Base-by-base conservation (phyloP, 2,888 invertebrate species). In the Trichogramma dendrolimi region DNA sequence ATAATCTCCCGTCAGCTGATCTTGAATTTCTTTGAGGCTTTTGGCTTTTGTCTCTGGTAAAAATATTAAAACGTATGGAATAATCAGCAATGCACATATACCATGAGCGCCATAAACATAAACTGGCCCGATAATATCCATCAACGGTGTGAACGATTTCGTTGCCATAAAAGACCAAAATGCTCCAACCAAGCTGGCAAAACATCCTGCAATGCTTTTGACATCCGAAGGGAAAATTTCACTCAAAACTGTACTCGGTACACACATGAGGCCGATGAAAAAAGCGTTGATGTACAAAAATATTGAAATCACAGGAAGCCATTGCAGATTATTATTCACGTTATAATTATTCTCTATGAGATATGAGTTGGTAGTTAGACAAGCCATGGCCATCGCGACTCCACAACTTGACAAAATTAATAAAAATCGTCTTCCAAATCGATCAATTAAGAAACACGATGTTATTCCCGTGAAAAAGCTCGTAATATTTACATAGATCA, bases 31-130 rank as follows among this genome's bases (percentile, higher is more conserved):
- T 55, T 70, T 67, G 3, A 74, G 58, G 0, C 70, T 71, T 51
- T 75, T 75, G 2, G 73, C 73, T 56, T 71, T 74, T 1, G 74
- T 75, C 55, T 75, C 74, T 6, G 72, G 74, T 8, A 76, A 41
- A 61, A 71, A 71, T 8, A 71, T 14, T 4, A 55, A 3, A 2
- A 64, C 70, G 54, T 74, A 72, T 14, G 61, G 61, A 44, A 61
- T 58, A 0, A 53, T 40, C 3, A 47, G 5, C 8, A 57, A 11
- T 5, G 59, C 61, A 10, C 47, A 48, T 6, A 52, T 5, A 6
- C 56, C 61, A 14, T 61, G 57, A 6, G 71, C 53, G 69, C 69
- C 70, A 50, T 73, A 74, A 4, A 74, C 69, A 50, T 71, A 71
- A 10, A 68, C 60, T 10, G 72, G 68, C 0, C 67, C 50, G 4